Evolutionary conservation across 1,140 invertebrate genomes (phyloP), one percentile per base, ranked within the genome.

Genomic region (Anthonomus grandis): DNA sequence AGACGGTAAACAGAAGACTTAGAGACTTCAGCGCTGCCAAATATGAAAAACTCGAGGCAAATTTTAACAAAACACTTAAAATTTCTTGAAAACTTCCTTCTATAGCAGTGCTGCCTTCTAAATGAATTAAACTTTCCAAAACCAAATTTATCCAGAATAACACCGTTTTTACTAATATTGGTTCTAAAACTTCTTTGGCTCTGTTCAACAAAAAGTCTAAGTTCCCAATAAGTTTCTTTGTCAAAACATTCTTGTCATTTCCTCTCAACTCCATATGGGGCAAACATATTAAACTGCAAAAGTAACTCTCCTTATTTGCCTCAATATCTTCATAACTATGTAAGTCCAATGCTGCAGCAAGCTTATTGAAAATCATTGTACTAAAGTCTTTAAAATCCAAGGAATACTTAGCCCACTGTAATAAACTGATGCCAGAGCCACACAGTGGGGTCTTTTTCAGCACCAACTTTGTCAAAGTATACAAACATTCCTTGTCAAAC

Each of bases 391-490:
- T 74, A 59, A 87, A 76, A 61, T 86, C 80, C 4, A 90, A 62
- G 2, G 78, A 75, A 70, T 85, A 87, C 59, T 81, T 82, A 0
- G 75, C 78, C 86, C 86, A 88, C 17, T 78, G 74, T 50, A 78
- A 68, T 4, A 85, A 65, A 53, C 79, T 79, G 17, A 80, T 74
- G 8, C 81, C 82, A 69, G 75, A 81, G 21, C 79, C 76, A 24
- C 75, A 79, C 3, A 85, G 69, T 1, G 86, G 81, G 10, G 79
- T 77, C 71, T 91, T 91, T 19, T 74, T 73, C 19, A 82, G 65
- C 21, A 91, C 73, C 25, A 93, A 78, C 66, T 86, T 83, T 1
- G 84, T 78, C 12, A 91, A 70, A 12, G 90, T 73, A 24, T 78
- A 66, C 8, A 70, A 57, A 56, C 58, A 91, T 45, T 78, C 65